Evolutionary conservation across 2,888 invertebrate genomes (phyloP).

Genomic region (Oxystoma pomonae): DNA sequence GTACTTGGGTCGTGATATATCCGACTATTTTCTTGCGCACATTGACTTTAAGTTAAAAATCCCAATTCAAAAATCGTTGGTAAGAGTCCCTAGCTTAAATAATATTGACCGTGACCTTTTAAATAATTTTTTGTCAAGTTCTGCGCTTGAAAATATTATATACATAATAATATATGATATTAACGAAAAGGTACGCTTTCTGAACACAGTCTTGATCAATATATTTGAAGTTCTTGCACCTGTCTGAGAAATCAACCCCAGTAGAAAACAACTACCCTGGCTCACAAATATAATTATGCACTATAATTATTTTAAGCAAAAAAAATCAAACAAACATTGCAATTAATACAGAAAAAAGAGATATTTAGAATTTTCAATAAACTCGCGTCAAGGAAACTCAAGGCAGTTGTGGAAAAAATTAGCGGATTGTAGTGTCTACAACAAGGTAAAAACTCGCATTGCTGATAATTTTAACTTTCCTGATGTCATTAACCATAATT

Average conservation of each 20-base stretch:
- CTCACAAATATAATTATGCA: not conserved
- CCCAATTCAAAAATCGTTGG: not conserved
- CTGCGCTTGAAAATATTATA: not conserved
- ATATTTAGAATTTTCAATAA: slow-evolving; percentile 3
- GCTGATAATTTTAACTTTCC: slow-evolving; percentile 2
- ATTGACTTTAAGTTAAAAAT: slow-evolving; percentile 3
- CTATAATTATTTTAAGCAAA: not conserved
- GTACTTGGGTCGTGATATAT: not conserved
- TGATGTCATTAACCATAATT: slow-evolving; percentile 2
- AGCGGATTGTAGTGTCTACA: not conserved
- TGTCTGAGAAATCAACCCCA: not conserved
- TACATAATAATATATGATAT: slow-evolving; percentile 1
- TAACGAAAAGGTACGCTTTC: not conserved
- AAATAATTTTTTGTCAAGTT: slow-evolving; percentile 1
- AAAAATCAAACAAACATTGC: not conserved
- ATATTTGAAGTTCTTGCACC: not conserved
- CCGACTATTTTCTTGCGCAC: not conserved
- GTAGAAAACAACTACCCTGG: not conserved
- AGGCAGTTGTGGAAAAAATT: not conserved
- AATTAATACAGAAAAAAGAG: not conserved
- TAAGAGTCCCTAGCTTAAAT: not conserved
- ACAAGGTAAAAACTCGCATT: not conserved
- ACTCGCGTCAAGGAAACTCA: slow-evolving; percentile 1
- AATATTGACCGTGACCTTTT: not conserved
- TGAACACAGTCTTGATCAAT: not conserved